Evolutionary conservation across 2,113 vertebrate genomes (phyloP).

Genomic region (Opisthocomus hoazin): DNA sequence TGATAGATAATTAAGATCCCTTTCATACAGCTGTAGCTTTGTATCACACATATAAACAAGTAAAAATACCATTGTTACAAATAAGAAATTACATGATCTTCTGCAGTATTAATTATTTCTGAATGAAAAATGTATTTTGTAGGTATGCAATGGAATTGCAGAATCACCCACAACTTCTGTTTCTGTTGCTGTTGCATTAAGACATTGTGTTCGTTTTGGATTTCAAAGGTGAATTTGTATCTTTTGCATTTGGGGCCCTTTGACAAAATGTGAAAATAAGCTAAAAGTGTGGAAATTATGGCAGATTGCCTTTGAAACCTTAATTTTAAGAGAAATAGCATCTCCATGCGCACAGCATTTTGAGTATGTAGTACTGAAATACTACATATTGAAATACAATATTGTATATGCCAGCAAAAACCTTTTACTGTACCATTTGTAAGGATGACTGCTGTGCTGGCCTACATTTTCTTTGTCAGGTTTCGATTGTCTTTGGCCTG

Average conservation of each 20-base stretch:
- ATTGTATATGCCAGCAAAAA: neutral
- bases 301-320: neutral
- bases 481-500: neutral
- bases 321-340: neutral
- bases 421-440: neutral
- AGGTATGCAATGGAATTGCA: slow-evolving; percentile 80
- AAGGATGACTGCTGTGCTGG: neutral
- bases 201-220: slow-evolving; percentile 25
- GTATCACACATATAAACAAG: neutral
- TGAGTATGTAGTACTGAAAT: neutral
- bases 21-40: neutral
- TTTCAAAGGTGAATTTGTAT: slow-evolving; percentile 58
- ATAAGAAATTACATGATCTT: neutral
- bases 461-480: neutral
- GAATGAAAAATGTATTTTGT: neutral
- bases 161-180: slow-evolving; percentile 55
- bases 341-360: neutral
- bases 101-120: neutral
- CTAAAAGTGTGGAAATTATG: neutral
- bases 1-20: neutral
- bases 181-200: slow-evolving; percentile 68
- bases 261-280: neutral
- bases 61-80: neutral
- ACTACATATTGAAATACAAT: too few relatives aligned
- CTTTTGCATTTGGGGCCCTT: neutral